phyloP scores from a whole-genome alignment of 2,797 vertebrate genomes.

The Dendrocincla fuliginosa region DNA sequence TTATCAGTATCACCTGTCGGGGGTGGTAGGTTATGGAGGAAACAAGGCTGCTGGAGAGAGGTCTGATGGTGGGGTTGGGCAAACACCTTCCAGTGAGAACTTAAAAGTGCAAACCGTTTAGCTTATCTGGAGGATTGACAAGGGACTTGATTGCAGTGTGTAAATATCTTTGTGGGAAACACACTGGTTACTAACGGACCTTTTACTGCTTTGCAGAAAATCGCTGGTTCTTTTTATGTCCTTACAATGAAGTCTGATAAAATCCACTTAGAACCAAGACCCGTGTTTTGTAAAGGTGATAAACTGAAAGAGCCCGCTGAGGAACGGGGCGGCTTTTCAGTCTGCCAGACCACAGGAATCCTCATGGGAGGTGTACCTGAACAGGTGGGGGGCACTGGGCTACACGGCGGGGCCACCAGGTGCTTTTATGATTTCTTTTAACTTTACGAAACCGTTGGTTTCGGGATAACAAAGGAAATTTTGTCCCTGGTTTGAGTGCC shows the following conservation, averaged over 20 bases:
- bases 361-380: not conserved
- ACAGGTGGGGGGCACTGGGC: not conserved
- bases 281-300: constrained; percentile 22
- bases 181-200: constrained; percentile 6
- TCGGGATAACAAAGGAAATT: not conserved
- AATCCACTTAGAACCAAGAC: constrained; percentile 40
- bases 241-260: constrained; percentile 55
- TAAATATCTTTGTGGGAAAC: constrained; percentile 57
- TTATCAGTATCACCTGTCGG: rapidly evolving
- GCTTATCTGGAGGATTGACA: constrained; percentile 62
- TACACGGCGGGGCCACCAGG: rapidly evolving
- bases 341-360: not conserved
- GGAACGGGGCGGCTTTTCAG: not conserved
- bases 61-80: constrained; percentile 3
- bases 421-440: not conserved
- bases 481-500: not conserved
- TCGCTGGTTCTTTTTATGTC: constrained; percentile 43
- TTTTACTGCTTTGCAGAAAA: constrained; percentile 53
- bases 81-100: constrained; percentile 49
- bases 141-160: constrained; percentile 42
- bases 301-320: not conserved
- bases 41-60: not conserved
- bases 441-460: rapidly evolving
- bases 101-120: constrained; percentile 57
- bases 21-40: not conserved